These are phyloP conservation scores for Oppia nitens DNA, from an alignment of 1,140 invertebrate species.

Conservation along the genomic window DNA sequence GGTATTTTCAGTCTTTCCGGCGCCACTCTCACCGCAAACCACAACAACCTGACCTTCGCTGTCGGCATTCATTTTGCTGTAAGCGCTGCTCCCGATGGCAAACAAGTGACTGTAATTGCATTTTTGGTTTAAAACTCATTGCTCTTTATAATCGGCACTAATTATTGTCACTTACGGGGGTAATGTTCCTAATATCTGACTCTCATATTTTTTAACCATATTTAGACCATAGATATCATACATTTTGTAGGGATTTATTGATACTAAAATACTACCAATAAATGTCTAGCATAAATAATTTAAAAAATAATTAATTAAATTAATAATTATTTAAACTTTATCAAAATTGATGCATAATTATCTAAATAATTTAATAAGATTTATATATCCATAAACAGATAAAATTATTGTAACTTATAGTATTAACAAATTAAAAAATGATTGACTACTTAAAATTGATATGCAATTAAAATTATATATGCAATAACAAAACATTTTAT, in stretches of 20 bases:
- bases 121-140: background rate
- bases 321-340: conserved; percentile 14
- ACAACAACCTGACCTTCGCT: conserved; percentile 55
- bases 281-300: conserved; percentile 57
- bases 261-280: conserved; percentile 81
- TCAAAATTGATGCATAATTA: background rate
- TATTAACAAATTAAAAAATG: too few species aligned
- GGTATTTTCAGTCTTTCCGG: conserved; percentile 90
- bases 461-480: too few species aligned
- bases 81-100: conserved; percentile 76
- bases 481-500: too few species aligned
- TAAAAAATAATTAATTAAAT: conserved; percentile 13
- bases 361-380: too few species aligned
- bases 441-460: too few species aligned
- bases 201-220: conserved; percentile 82
- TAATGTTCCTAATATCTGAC: conserved; percentile 66
- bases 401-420: too few species aligned
- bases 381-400: too few species aligned
- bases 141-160: too few species aligned
- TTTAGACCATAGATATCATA: conserved; percentile 90
- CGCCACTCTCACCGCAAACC: conserved; percentile 86
- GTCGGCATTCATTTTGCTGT: conserved; percentile 44
- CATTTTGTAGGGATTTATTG: conserved; percentile 92
- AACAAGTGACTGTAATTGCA: conserved; percentile 49
- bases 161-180: conserved; percentile 64